phyloP scores from a whole-genome alignment of 2,797 vertebrate genomes.

The Tauraco hartlaubi region DNA sequence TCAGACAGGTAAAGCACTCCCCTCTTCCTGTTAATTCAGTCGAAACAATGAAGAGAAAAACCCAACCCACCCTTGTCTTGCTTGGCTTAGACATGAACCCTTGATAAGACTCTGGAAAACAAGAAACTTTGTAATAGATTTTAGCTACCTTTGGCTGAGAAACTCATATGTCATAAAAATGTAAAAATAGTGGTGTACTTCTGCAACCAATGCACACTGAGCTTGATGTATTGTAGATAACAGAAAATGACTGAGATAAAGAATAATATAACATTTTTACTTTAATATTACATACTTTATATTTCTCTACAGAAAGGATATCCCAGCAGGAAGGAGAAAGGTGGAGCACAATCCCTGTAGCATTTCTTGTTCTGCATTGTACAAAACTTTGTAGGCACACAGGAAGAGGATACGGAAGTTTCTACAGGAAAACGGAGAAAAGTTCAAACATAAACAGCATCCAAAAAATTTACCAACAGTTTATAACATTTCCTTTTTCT shows the following conservation, averaged over 20 bases:
- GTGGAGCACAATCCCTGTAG: constrained; percentile 82
- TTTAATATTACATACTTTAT: constrained; percentile 78
- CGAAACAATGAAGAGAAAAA: constrained; percentile 80
- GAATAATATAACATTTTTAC: constrained; percentile 75
- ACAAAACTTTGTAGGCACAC: constrained; percentile 83
- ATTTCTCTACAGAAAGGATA: constrained; percentile 88
- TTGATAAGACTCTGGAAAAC: constrained; percentile 81
- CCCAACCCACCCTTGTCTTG: constrained; percentile 78
- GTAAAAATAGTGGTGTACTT: constrained; percentile 35
- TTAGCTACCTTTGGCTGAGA: constrained; percentile 74
- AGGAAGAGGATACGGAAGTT: constrained; percentile 87
- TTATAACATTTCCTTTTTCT: constrained; percentile 74
- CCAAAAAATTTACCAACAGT: constrained; percentile 82
- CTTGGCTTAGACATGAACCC: constrained; percentile 81
- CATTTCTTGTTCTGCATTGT: constrained; percentile 82
- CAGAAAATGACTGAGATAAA: constrained; percentile 72
- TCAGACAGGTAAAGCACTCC: constrained; percentile 81
- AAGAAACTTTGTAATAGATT: constrained; percentile 52
- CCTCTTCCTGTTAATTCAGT: constrained; percentile 80
- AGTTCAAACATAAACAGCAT: constrained; percentile 85
- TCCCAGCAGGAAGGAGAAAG: constrained; percentile 90
- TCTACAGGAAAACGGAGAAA: constrained; percentile 85
- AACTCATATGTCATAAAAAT: constrained; percentile 53
- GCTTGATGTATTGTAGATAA: constrained; percentile 49
- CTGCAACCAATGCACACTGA: constrained; percentile 16